Conservation (phyloP, 2,888 invertebrate species). For the Drosophila quinaria region DNA sequence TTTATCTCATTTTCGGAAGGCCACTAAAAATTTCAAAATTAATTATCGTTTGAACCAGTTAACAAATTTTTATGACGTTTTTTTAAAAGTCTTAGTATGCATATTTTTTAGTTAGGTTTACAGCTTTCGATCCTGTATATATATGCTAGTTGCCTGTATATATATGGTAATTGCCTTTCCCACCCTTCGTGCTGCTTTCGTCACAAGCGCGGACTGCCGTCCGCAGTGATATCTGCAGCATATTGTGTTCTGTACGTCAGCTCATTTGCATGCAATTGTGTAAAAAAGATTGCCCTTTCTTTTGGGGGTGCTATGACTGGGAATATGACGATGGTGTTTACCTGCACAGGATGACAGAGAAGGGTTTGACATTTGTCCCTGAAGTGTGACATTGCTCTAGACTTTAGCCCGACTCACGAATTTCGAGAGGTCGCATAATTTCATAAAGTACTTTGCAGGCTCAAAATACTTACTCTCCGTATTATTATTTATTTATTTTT, state of each 20-base stretch:
- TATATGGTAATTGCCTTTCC: no score
- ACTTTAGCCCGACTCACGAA: conserved; percentile 6
- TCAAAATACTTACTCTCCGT: conserved; percentile 30
- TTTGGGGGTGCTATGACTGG: conserved; percentile 2
- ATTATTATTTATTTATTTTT: conserved; percentile 44
- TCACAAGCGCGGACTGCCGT: no score
- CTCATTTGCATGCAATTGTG: conserved; percentile 73
- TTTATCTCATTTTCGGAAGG: no score
- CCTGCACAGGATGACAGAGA: conserved; percentile 25
- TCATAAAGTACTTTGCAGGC: conserved; percentile 41
- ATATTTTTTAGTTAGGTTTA: no score
- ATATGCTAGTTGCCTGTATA: no score
- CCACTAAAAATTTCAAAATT: no score
- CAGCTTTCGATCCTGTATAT: no score
- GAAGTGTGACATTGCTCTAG: conserved; percentile 33
- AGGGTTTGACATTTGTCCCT: conserved; percentile 56
- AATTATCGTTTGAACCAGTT: no score
- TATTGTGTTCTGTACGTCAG: conserved; percentile 46
- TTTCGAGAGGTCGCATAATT: conserved; percentile 46
- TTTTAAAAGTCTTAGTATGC: no score
- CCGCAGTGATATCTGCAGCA: conserved; percentile 41
- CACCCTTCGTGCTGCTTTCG: no score
- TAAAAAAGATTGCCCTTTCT: conserved; percentile 36
- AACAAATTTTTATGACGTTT: no score
- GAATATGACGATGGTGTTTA: conserved; percentile 36